These are phyloP conservation scores for Aplodontia rufa DNA, from an alignment of 2,113 vertebrate species.

Conservation along the genomic window DNA sequence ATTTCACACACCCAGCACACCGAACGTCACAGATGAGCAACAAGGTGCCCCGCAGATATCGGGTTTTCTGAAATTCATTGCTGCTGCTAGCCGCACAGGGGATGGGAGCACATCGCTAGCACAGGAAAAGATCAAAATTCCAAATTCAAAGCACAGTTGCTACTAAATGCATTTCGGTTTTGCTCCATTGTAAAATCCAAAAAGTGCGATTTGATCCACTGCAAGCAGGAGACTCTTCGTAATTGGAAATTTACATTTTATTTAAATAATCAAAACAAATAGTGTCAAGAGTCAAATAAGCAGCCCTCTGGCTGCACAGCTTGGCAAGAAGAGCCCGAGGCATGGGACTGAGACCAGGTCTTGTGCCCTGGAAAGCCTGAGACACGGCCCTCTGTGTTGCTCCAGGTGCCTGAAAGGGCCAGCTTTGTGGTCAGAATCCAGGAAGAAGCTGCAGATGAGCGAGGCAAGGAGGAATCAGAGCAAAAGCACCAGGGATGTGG, in stretches of 20 bases:
- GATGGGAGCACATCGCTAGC: not conserved
- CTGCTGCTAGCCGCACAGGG: not conserved
- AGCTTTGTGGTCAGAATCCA: not conserved
- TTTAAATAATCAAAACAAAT: not conserved
- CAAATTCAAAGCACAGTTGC: not conserved
- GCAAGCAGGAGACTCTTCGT: not conserved
- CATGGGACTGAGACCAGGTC: rapidly evolving
- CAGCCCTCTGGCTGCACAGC: not conserved
- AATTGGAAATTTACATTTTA: not conserved
- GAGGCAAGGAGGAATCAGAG: not conserved
- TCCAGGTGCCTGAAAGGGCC: not conserved
- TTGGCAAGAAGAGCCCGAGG: not conserved
- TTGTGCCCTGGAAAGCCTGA: too few relatives aligned
- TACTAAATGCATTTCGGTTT: not conserved
- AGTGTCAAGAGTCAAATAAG: not conserved
- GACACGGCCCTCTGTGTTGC: not conserved
- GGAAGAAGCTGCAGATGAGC: not conserved
- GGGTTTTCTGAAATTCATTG: not conserved
- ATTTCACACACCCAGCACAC: not conserved
- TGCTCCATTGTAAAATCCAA: not conserved
- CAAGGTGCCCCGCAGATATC: not conserved
- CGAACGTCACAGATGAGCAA: not conserved
- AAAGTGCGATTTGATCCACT: not conserved
- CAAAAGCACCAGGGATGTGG: rapidly evolving
- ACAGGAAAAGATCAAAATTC: not conserved